phyloP scores from a whole-genome alignment of 2,888 invertebrate genomes.

The Yponomeuta evonymella region DNA sequence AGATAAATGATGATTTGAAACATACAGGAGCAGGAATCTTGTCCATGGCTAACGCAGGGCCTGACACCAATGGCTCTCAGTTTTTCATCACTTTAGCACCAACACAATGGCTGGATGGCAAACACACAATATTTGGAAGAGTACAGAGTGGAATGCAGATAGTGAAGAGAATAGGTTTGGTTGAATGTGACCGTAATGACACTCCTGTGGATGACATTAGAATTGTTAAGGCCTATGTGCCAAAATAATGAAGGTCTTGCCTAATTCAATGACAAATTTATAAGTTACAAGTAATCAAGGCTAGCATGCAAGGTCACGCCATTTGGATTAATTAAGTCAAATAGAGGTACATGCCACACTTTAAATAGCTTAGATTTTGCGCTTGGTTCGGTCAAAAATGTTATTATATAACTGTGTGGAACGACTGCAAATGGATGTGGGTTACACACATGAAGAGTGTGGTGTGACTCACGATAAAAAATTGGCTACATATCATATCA shows the following conservation, averaged over 20 bases:
- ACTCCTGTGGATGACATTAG: slow-evolving; percentile 92
- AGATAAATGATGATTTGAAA: slow-evolving; percentile 94
- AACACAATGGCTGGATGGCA: slow-evolving; percentile 98
- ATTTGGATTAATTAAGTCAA: too few species aligned
- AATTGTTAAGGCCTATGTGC: slow-evolving; percentile 73
- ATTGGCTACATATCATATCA: too few species aligned
- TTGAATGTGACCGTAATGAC: slow-evolving; percentile 95
- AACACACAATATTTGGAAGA: slow-evolving; percentile 97
- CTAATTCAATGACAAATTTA: too few species aligned
- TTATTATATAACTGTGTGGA: too few species aligned
- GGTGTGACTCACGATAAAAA: too few species aligned
- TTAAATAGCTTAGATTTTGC: too few species aligned
- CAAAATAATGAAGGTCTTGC: background rate
- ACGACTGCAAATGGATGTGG: too few species aligned
- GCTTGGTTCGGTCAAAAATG: too few species aligned
- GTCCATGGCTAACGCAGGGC: slow-evolving; percentile 99
- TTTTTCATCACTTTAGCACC: slow-evolving; percentile 98
- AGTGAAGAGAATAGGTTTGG: slow-evolving; percentile 93
- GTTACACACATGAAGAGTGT: too few species aligned
- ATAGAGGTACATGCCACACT: too few species aligned
- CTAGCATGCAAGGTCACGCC: too few species aligned
- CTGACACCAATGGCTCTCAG: slow-evolving; percentile 97
- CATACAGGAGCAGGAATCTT: slow-evolving; percentile 94
- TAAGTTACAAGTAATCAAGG: too few species aligned
- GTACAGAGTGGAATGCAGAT: slow-evolving; percentile 92